Conservation (phyloP, 2,888 invertebrate genomes). For the Eueremaeus valkanovi region DNA sequence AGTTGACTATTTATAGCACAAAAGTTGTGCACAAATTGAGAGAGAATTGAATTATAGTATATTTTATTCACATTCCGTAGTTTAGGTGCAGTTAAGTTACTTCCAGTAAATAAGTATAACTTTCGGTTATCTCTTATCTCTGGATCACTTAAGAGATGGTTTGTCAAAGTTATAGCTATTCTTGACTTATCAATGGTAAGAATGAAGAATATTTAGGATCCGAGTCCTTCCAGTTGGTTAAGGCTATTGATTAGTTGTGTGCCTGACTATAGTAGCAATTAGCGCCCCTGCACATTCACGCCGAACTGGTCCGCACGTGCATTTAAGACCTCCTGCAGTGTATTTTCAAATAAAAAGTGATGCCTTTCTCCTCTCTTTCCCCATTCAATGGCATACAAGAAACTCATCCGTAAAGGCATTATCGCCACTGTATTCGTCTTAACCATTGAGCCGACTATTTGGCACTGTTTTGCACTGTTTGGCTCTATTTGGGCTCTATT, state of each 20-base stretch:
- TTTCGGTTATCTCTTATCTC: conserved; percentile 11
- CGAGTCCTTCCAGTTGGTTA: conserved; percentile 23
- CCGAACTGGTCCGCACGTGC: conserved; percentile 26
- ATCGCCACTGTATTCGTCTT: conserved; percentile 30
- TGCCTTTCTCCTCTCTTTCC: conserved; percentile 10
- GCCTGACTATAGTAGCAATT: conserved; percentile 26
- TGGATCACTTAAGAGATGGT: background rate
- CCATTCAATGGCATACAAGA: conserved; percentile 15
- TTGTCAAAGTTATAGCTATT: conserved; percentile 26
- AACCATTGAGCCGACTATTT: conserved; percentile 28
- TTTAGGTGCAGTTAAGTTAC: background rate
- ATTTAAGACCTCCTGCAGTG: conserved; percentile 32
- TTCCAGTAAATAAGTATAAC: conserved; percentile 27
- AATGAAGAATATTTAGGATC: background rate
- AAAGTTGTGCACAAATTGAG: no score
- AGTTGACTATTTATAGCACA: no score
- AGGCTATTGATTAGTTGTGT: background rate
- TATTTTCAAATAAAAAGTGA: conserved; percentile 33
- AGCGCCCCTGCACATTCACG: background rate
- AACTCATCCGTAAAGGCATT: conserved; percentile 35
- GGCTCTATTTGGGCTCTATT: no score
- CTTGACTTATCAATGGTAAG: conserved; percentile 13
- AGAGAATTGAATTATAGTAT: no score
- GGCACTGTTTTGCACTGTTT: no score
- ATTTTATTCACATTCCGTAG: background rate